Evolutionary conservation across 2,888 invertebrate genomes (phyloP), one percentile per base, ranked within the genome.

Genomic region (Phortica magna): DNA sequence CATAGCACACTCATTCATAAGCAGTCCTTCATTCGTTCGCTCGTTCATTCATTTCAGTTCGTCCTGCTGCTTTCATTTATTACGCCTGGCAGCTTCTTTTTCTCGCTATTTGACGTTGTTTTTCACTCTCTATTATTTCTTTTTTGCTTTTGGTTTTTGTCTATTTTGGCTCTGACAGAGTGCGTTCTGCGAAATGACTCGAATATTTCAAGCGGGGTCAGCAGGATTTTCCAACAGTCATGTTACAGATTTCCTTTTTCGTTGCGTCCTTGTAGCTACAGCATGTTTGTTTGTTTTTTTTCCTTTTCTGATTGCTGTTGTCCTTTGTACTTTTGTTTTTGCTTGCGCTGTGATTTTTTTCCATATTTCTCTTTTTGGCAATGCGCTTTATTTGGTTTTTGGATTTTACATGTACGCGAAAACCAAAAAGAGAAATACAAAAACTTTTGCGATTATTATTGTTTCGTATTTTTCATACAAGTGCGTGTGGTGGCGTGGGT

Each of bases 161-260:
- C 17, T 59, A 48, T 59, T 59, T 59, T 17, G 17, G 6, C 19
- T 6, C 14, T 17, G 9, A 31, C 42, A 42, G 39, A 4, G 41
- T 39, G 39, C 65, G 41, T 41, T n/a, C 14, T 42, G 67, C 67
- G 67, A 42, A 67, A 67, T 67, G 67, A 42, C 85, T 83, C 84
- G 87, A 83, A 88, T 85, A 85, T 85, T 87, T 85, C 87, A 87
- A 85, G 84, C 82, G 87, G 83, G 80, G 82, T 85, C 84, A 78
- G 72, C 77, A 79, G 78, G 76, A 71, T 55, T 71, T 53, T 48
- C 53, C 70, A 31, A n/a, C 41, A 68, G 22, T 53, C 7, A 71
- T 71, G 55, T 31, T 39, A 43, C 53, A 71, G 42, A 68, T 43
- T 43, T 42, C 53, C 70, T n/a, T 71, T 55, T 7, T 31, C 22